These are phyloP conservation scores for Panagrolaimus sp. DNA, from an alignment of 1,140 invertebrate genomes.

Conservation along the genomic window DNA sequence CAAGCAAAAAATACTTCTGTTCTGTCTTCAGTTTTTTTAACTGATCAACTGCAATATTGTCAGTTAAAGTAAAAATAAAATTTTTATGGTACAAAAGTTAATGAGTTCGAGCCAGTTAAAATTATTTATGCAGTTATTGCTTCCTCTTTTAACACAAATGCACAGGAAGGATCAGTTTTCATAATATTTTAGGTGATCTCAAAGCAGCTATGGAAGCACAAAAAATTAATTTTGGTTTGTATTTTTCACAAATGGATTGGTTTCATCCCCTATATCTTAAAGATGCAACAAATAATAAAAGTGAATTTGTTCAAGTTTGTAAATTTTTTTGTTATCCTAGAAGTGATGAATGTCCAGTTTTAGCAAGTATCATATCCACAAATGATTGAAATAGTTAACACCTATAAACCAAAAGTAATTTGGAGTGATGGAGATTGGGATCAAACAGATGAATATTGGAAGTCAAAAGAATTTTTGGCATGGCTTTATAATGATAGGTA, in stretches of 20 bases:
- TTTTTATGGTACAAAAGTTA: too few relatives aligned
- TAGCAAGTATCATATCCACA: slow-evolving; percentile 62
- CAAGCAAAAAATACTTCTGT: too few relatives aligned
- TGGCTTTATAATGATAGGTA: slow-evolving; percentile 82
- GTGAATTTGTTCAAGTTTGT: background rate
- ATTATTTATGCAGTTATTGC: too few relatives aligned
- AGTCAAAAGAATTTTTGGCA: slow-evolving; percentile 66
- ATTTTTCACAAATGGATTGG: slow-evolving; percentile 61
- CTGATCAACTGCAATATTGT: too few relatives aligned
- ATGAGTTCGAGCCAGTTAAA: too few relatives aligned
- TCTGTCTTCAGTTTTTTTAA: too few relatives aligned
- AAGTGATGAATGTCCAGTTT: slow-evolving; percentile 1
- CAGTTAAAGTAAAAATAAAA: too few relatives aligned
- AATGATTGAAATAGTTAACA: slow-evolving; percentile 64
- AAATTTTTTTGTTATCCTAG: too few relatives aligned
- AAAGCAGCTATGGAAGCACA: too few relatives aligned
- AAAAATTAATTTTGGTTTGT: slow-evolving; percentile 60
- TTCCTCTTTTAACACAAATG: too few relatives aligned
- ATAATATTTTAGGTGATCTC: too few relatives aligned
- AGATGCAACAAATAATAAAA: slow-evolving; percentile 21
- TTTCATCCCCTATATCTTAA: slow-evolving; percentile 46
- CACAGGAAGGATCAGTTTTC: too few relatives aligned
- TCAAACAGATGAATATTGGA: slow-evolving; percentile 68
- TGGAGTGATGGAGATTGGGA: slow-evolving; percentile 77
- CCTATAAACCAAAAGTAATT: slow-evolving; percentile 78